These are phyloP conservation scores for Podarcis lilfordi DNA, from an alignment of 2,797 vertebrate genomes.

Conservation along the genomic window DNA sequence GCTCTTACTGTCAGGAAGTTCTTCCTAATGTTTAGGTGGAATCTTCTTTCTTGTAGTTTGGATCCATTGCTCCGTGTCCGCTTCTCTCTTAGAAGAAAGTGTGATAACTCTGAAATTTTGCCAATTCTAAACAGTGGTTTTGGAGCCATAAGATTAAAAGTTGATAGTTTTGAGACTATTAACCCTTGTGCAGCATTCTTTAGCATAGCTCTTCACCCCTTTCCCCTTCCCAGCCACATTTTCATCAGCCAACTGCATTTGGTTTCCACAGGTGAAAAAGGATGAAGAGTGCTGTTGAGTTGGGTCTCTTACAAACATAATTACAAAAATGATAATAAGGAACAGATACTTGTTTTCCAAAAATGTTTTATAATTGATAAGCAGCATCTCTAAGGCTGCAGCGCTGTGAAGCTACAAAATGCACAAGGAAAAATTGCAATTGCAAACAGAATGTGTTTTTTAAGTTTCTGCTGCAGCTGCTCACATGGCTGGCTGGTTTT, in stretches of 20 bases:
- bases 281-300: background rate
- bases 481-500: background rate
- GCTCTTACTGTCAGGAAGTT: no score
- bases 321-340: background rate
- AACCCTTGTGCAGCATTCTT: background rate
- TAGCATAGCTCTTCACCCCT: background rate
- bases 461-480: background rate
- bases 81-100: background rate
- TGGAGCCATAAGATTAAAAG: background rate
- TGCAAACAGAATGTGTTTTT: background rate
- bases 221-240: background rate
- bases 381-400: background rate
- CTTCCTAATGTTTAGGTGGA: no score
- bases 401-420: background rate
- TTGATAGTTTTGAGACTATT: background rate
- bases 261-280: background rate
- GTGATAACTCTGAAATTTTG: background rate
- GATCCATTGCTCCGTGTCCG: no score
- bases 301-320: background rate
- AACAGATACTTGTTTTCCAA: background rate
- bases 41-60: no score
- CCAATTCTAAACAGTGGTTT: background rate
- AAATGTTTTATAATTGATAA: background rate
- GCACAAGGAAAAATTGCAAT: background rate
- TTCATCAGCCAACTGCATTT: background rate